Conservation (phyloP, 2,113 vertebrate genomes). For the Clupea harengus region DNA sequence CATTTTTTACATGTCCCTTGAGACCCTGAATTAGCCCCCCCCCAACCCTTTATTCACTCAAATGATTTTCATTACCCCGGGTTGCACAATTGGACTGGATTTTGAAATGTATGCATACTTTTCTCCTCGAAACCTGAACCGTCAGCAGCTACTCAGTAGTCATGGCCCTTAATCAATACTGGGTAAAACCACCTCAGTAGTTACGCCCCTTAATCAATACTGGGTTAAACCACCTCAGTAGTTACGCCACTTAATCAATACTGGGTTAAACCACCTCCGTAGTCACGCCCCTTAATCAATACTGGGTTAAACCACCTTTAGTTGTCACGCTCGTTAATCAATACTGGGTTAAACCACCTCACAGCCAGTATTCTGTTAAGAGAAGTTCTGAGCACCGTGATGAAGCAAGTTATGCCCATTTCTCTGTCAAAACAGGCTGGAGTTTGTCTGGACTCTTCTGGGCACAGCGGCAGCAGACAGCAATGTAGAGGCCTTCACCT, state of each 20-base stretch:
- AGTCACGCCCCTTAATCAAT: no score
- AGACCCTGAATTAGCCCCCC: no score
- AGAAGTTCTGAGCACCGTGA: neutral
- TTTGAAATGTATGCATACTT: neutral
- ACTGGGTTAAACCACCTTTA: neutral
- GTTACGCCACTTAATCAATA: no score
- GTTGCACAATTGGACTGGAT: no score
- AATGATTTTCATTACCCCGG: no score
- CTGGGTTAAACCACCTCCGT: neutral
- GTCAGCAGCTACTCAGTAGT: neutral
- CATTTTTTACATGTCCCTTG: no score
- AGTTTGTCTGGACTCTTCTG: neutral
- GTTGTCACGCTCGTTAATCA: neutral
- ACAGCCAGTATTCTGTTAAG: neutral
- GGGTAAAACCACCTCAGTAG: neutral
- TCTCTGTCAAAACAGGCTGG: neutral
- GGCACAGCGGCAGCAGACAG: neutral
- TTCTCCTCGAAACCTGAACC: no score
- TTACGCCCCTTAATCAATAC: no score
- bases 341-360: neutral
- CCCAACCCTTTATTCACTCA: no score
- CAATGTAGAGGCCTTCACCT: neutral
- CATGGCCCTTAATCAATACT: neutral
- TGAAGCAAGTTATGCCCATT: no score
- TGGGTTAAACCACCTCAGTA: neutral